Evolutionary conservation across 1,140 invertebrate genomes (phyloP), one percentile per base, ranked within the genome.

Genomic region (Coenobita brevimanus): DNA sequence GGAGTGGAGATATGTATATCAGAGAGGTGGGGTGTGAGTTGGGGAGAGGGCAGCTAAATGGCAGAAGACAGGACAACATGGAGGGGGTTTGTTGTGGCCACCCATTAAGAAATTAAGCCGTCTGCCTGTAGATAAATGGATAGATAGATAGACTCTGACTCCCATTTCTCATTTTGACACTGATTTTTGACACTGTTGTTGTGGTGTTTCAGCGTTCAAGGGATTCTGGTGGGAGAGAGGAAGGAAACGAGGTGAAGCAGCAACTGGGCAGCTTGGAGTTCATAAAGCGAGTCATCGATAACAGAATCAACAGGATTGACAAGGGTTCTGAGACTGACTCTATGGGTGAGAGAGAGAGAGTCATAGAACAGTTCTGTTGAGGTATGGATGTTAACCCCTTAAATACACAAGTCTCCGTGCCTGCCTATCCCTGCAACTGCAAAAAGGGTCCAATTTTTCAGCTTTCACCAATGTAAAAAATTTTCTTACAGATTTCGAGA

Each of bases 191-290:
- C n/a, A n/a, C n/a, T n/a, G n/a, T n/a, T n/a, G n/a, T n/a, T n/a
- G n/a, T n/a, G n/a, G n/a, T 75, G 43, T 90, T 92, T 62, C 92
- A 96, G 94, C 94, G 97, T 91, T 97, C 97, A 3, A 94, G 95
- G 92, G 97, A 98, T 92, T 95, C 95, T 38, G 97, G 96, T 1
- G 96, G 96, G 1, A 64, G 89, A 6, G 96, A 96, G 90, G 96
- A 96, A 93, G 96, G 97, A 92, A 92, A 96, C 41, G 94, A 95
- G 46, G 95, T 98, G 41, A 97, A 98, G 91, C 97, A 97, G 90
- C 97, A 98, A 92, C 92, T 98, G n/a, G 97, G 96, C 62, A 98
- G 97, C 92, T 93, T 98, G 57, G 93, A 95, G 78, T 98, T 97
- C 93, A 94, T 98, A 1, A 94, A 95, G 80, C 95, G 96, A 91